Percentiles rank a stretch among this genome's conserved stretches.
phyloP scores from a whole-genome alignment of 2,888 invertebrate species.

The Bedellia somnulentella region DNA sequence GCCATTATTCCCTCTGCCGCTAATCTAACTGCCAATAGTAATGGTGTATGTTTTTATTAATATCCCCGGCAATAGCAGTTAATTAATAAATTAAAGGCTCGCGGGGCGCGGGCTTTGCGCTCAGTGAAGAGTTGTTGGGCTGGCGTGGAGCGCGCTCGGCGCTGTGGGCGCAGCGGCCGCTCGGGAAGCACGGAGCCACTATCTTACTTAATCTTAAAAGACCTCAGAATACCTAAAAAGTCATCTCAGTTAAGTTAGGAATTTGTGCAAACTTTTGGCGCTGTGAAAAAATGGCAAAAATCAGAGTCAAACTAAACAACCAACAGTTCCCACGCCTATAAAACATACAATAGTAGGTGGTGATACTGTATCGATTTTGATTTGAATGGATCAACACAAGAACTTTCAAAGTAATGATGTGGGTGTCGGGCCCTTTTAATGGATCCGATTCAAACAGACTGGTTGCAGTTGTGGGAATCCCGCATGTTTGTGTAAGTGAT shows the following conservation, averaged over 20 bases:
- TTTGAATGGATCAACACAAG: too few relatives aligned
- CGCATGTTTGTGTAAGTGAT: too few relatives aligned
- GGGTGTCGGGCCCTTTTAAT: conserved; percentile 46
- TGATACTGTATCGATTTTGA: conserved; percentile 47
- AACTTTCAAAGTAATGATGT: conserved; percentile 55
- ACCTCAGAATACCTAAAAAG: too few relatives aligned
- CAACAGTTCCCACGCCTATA: conserved; percentile 49
- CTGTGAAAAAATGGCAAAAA: too few relatives aligned
- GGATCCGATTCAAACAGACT: conserved; percentile 38
- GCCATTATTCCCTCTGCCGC: conserved; percentile 59
- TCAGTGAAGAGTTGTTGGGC: conserved; percentile 25
- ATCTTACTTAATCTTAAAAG: too few relatives aligned
- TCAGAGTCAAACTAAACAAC: too few relatives aligned
- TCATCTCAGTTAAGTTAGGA: too few relatives aligned
- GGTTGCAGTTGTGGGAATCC: conserved; percentile 50
- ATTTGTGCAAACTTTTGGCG: too few relatives aligned
- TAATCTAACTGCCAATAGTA: conserved; percentile 61
- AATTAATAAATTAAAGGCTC: conserved; percentile 55
- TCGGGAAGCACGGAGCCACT: not conserved
- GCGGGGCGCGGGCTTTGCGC: conserved; percentile 25
- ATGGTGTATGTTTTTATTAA: conserved; percentile 57
- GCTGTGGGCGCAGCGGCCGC: not conserved
- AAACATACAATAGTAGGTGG: conserved; percentile 45
- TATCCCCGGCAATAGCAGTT: conserved; percentile 48
- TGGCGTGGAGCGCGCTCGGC: not conserved